These are phyloP conservation scores for Himalopsyche kuldschensis DNA, from an alignment of 2,888 invertebrate species.

Conservation along the genomic window DNA sequence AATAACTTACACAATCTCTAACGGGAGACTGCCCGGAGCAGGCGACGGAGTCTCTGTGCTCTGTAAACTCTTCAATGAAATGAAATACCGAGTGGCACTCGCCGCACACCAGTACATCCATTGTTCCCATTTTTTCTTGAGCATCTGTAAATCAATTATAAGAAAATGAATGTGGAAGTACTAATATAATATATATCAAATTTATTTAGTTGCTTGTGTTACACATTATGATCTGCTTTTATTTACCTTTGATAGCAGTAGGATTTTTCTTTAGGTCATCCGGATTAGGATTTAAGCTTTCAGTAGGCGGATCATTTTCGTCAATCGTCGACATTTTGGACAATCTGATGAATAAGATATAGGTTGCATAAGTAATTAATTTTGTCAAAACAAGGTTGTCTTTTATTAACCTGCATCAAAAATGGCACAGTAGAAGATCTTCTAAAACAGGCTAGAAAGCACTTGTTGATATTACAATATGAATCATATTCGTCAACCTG, in stretches of 20 bases:
- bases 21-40: conserved; percentile 66
- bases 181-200: neutral
- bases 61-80: conserved; percentile 76
- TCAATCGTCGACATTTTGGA: conserved; percentile 51
- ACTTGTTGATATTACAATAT: no score
- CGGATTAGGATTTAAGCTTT: conserved; percentile 49
- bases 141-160: conserved; percentile 60
- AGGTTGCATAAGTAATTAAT: no score
- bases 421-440: neutral
- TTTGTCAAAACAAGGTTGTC: no score
- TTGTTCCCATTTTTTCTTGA: conserved; percentile 72
- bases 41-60: conserved; percentile 66
- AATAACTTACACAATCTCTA: conserved; percentile 64
- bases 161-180: neutral
- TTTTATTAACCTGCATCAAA: neutral
- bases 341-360: conserved; percentile 12
- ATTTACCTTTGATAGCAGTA: conserved; percentile 62
- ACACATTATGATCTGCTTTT: no score
- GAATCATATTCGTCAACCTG: no score
- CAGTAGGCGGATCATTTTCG: conserved; percentile 47
- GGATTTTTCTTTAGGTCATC: conserved; percentile 67
- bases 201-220: neutral
- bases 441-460: no score
- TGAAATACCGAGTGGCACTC: conserved; percentile 79
- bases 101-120: conserved; percentile 84